Base-by-base conservation (phyloP, 2,888 invertebrate genomes). In the Acanthosepion lycidas region DNA sequence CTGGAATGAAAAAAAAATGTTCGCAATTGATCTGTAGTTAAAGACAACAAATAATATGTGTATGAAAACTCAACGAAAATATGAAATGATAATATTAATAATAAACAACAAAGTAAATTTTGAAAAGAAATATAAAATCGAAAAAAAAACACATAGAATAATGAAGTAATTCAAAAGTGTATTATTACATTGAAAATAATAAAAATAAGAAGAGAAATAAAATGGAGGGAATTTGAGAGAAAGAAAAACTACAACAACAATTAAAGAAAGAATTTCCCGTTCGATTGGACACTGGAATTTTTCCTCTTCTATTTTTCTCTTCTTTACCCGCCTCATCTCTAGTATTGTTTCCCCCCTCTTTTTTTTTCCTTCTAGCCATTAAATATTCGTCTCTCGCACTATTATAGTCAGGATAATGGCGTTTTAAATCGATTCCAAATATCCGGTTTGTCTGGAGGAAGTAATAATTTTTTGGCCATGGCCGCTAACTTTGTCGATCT, bases 361-460 rank as follows among this genome's bases (percentile, higher is more conserved):
- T 78, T 33, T n/a, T 33, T 78, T 78, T 33, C 59, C 6, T 59
- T 59, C 15, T 78, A n/a, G n/a, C 78, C 78, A 78, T 78, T 78
- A 78, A 78, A 78, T 78, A 78, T 78, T 78, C 78, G 78, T 33
- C n/a, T 78, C 78, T n/a, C n/a, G 78, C 78, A n/a, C 78, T n/a
- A 78, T 78, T 78, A 78, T 78, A 78, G n/a, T n/a, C 78, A 78
- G 78, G 78, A 78, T 78, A 78, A 78, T 78, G 78, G 78, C 78
- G n/a, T 78, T 78, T 78, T 78, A 78, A 78, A 78, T 78, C 78
- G 78, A 78, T 78, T 78, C 78, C n/a, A n/a, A 78, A 78, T 78
- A 78, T 78, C 78, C 78, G 78, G 78, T 78, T 78, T 78, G 78
- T 78, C 78, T 78, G n/a, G 78, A 78, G 78, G 78, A 78, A 78